A percentile compares a stretch with the other conserved stretches of the same genome.
Conservation (phyloP, 2,113 vertebrate species). For the Saguinus midas region DNA sequence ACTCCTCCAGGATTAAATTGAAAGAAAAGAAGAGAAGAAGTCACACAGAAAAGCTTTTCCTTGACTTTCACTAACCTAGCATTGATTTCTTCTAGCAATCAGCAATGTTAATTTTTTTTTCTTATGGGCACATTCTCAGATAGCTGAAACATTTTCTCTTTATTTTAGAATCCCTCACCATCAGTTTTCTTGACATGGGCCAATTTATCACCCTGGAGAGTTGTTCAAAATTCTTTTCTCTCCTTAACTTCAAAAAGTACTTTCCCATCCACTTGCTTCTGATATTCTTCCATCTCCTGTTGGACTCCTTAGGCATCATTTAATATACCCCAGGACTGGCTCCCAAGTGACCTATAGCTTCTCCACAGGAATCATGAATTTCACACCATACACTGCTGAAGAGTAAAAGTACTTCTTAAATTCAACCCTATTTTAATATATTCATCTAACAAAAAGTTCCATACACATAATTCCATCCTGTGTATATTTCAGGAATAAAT, state of each 20-base stretch:
- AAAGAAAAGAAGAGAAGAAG: neutral
- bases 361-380: neutral
- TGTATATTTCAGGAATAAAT: neutral
- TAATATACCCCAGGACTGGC: neutral
- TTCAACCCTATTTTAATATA: neutral
- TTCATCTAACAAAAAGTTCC: neutral
- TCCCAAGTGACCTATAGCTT: neutral
- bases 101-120: neutral
- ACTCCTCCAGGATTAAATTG: neutral
- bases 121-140: neutral
- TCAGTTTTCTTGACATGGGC: neutral
- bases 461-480: neutral
- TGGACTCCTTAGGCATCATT: neutral
- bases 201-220: neutral
- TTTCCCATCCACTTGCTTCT: neutral
- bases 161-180: neutral
- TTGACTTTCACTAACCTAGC: neutral
- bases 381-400: fast-evolving
- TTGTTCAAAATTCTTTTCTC: neutral
- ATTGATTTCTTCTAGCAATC: neutral
- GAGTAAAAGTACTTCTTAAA: neutral
- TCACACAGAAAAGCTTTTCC: neutral
- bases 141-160: neutral
- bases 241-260: neutral
- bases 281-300: too few species aligned